Evolutionary conservation across 2,888 invertebrate genomes (phyloP), one percentile per base, ranked within the genome.

Genomic region (Eupithecia subumbrata): DNA sequence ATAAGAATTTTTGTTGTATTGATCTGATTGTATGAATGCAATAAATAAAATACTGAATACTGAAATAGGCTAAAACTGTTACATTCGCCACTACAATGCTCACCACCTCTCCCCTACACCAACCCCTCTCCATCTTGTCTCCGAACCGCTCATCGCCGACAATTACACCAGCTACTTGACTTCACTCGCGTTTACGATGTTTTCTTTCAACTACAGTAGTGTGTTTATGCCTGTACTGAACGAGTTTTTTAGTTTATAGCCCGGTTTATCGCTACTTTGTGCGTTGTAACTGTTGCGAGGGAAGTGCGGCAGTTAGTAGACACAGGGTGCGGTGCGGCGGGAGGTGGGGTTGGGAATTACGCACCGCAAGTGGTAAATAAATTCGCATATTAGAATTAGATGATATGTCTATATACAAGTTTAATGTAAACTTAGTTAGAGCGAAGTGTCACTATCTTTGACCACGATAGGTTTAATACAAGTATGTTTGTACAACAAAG

Each of bases 191-290:
- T 91, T 92, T 90, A 92, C 91, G 91, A 91, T 90, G 90, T 91
- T 92, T 90, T 89, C 91, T 90, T 90, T 89, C 89, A 90, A 89
- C 88, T 88, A 79, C 75, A 86, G 87, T 87, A 85, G 88, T 88
- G 85, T 89, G 90, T 91, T 91, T 91, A 92, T 87, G 88, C 84
- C 84, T 85, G 85, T 84, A 84, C 85, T 86, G 88, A 87, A 90
- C 86, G 89, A 90, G 88, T 91, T 92, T 91, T 92, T 90, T 90
- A 91, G 86, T 92, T 91, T 90, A 92, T 89, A 85, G 80, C 86
- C 68, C 79, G 77, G 90, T 92, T 77, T 91, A 92, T 88, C 81
- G 87, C 84, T 84, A 85, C 88, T 89, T 87, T 85, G 84, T 83
- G 82, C 82, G 79, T 83, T 83, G 83, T 84, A 84, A 85, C 85